Evolutionary conservation across 2,888 invertebrate species (phyloP), one percentile per base, ranked within the genome.

Genomic region (Caenorhabditis sp.): DNA sequence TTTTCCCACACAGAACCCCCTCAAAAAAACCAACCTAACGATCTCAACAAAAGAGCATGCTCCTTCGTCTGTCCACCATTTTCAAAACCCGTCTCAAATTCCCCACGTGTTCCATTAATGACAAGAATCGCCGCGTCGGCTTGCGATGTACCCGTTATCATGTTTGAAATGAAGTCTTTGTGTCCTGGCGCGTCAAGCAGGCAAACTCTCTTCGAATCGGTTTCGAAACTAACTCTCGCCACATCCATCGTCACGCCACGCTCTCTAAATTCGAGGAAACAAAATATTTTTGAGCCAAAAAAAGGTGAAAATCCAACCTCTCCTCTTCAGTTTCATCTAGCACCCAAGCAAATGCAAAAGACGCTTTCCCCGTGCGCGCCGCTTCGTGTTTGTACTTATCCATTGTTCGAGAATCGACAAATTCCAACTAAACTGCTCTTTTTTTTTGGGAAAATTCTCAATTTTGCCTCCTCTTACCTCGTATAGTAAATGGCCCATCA

Each of bases 171-270:
- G 88, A 99, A 99, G 89, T 99, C 99, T 88, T 94, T 95, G 89
- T 99, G 99, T 0, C 99, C 99, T 0, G 99, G 99, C 31, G 99
- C 97, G 91, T 99, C 99, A 67, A 99, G 90, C 57, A 99, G 82
- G 8, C 88, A 88, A 27, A 90, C 87, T 36, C 80, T 63, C 17
- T 79, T 77, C 27, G 63, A 59, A 0, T 71, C 58, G 23, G 84
- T 86, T 55, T 86, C 83, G 62, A 88, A 88, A 21, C 63, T 67
- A 17, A 84, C 81, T 36, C 93, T 92, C 0, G 95, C 97, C 17
- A 99, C 93, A 89, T 99, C 99, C 95, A 99, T 99, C 0, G 99
- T 99, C 60, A 99, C 96, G 17, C 99, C 99, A 78, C 99, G 92
- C 27, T 92, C 67, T 58, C 83, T 81, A n/a, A n/a, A n/a, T n/a